Evolutionary conservation across 1,140 invertebrate species (phyloP).

Genomic region (Monomorium pharaonis): DNA sequence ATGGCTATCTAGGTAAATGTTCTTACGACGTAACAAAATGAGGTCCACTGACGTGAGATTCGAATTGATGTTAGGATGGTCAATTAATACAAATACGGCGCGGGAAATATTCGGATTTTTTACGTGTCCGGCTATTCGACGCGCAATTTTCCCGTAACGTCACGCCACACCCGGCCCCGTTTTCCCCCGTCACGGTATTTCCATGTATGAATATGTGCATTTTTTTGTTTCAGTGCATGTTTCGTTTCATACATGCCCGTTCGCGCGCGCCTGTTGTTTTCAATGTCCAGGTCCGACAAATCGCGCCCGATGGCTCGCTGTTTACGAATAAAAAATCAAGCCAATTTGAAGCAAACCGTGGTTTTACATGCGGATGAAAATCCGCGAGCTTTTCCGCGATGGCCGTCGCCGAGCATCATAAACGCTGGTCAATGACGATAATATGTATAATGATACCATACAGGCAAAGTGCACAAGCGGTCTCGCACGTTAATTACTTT

Average conservation of each 20-base stretch:
- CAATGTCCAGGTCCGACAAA: slow-evolving; percentile 30
- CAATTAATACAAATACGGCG: slow-evolving; percentile 46
- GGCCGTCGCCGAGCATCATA: not conserved
- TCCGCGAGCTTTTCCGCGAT: not conserved
- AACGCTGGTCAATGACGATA: slow-evolving; percentile 18
- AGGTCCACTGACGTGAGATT: not conserved
- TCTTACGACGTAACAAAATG: not conserved
- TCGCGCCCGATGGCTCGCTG: slow-evolving; percentile 14
- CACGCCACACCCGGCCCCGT: not conserved
- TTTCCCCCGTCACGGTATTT: slow-evolving; percentile 3
- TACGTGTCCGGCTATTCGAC: not conserved
- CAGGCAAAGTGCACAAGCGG: slow-evolving; percentile 11
- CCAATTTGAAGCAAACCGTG: slow-evolving; percentile 57
- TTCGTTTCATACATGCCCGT: slow-evolving; percentile 39
- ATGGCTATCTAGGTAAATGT: not conserved
- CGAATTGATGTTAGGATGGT: slow-evolving; percentile 22
- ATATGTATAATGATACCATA: slow-evolving; percentile 32
- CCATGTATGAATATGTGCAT: slow-evolving; percentile 67
- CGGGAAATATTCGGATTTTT: slow-evolving; percentile 33
- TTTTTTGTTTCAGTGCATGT: slow-evolving; percentile 34
- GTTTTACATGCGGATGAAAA: slow-evolving; percentile 45
- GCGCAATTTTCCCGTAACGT: slow-evolving; percentile 44
- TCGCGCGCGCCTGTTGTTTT: slow-evolving; percentile 34
- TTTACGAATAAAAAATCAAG: slow-evolving; percentile 63
- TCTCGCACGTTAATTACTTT: slow-evolving; percentile 38